phyloP scores from a whole-genome alignment of 2,797 vertebrate species.

The Caiman crocodilus region DNA sequence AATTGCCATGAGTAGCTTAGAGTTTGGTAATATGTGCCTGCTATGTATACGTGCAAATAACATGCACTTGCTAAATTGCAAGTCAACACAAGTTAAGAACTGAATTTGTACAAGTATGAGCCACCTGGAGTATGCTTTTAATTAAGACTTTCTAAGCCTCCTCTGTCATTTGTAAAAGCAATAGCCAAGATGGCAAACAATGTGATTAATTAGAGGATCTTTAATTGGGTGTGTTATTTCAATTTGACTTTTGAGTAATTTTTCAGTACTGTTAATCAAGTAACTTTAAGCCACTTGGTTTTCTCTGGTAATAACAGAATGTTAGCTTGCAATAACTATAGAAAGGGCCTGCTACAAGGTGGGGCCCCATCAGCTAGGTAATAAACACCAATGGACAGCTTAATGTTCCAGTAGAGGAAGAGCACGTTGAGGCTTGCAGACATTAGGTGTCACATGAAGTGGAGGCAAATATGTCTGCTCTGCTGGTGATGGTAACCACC shows the following conservation, averaged over 20 bases:
- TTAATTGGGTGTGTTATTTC: slow-evolving; percentile 25
- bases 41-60: rapidly evolving
- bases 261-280: neutral
- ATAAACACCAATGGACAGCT: no score
- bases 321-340: neutral
- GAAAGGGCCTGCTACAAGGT: neutral
- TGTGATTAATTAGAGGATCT: slow-evolving; percentile 31
- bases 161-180: slow-evolving; percentile 27
- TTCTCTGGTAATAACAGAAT: neutral
- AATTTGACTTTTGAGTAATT: slow-evolving; percentile 6
- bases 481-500: neutral
- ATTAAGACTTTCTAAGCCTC: neutral
- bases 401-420: no score
- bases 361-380: no score
- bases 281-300: neutral
- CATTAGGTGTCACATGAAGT: neutral
- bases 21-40: neutral
- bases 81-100: rapidly evolving
- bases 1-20: rapidly evolving
- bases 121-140: slow-evolving; percentile 18
- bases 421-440: neutral
- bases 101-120: neutral
- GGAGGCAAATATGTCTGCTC: neutral
- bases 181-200: slow-evolving; percentile 22
- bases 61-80: rapidly evolving